Evolutionary conservation across 2,888 invertebrate genomes (phyloP).

Genomic region (Drosophila longiperda): DNA sequence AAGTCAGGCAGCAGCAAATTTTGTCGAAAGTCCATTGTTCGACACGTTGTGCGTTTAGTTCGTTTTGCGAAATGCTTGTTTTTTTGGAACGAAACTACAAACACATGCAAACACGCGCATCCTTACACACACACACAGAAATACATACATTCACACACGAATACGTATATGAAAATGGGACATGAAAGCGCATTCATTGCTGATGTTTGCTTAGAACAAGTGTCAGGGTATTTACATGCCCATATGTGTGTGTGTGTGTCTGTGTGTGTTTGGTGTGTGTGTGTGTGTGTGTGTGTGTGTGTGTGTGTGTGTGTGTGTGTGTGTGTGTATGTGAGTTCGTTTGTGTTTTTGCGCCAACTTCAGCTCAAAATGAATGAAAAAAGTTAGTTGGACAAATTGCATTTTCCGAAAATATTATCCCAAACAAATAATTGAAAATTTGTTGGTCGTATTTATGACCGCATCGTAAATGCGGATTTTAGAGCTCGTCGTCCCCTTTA

Average conservation of each 20-base stretch:
- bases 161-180: slow-evolving; percentile 22
- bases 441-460: slow-evolving; percentile 71
- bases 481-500: slow-evolving; percentile 1
- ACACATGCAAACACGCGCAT: slow-evolving; percentile 56
- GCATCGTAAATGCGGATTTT: slow-evolving; percentile 38
- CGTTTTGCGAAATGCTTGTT: slow-evolving; percentile 62
- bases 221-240: slow-evolving; percentile 23
- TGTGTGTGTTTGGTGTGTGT: slow-evolving; percentile 16
- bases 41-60: slow-evolving; percentile 35
- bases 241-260: slow-evolving; percentile 25
- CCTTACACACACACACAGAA: slow-evolving; percentile 21
- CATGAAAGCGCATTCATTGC: slow-evolving; percentile 57
- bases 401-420: slow-evolving; percentile 80
- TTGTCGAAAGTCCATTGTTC: slow-evolving; percentile 6
- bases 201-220: slow-evolving; percentile 57
- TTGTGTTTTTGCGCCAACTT: slow-evolving; percentile 45
- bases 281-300: slow-evolving; percentile 26
- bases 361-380: slow-evolving; percentile 68
- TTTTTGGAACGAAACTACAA: slow-evolving; percentile 64
- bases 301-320: slow-evolving; percentile 52
- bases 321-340: slow-evolving; percentile 3
- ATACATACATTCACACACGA: slow-evolving; percentile 5
- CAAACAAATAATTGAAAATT: slow-evolving; percentile 80
- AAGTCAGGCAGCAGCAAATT: slow-evolving; percentile 5
- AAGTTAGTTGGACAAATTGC: slow-evolving; percentile 81